Conservation (phyloP, 2,888 invertebrate genomes). For the Rhamphomyia laevipes region DNA sequence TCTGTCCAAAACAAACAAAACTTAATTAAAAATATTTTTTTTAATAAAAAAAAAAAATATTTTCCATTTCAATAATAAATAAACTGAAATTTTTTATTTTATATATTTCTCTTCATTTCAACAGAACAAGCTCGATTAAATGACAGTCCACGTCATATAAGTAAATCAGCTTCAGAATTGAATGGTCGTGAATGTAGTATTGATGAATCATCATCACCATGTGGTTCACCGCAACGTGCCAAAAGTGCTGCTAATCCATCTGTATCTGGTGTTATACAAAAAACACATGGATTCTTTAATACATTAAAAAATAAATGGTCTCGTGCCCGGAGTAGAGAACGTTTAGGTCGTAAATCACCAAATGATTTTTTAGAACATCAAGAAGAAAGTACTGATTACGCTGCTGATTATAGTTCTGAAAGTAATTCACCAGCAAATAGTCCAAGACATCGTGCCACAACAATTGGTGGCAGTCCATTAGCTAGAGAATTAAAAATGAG, state of each 20-base stretch:
- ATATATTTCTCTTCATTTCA: too few species aligned
- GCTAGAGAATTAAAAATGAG: constrained; percentile 31
- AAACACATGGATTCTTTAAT: constrained; percentile 72
- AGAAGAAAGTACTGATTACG: constrained; percentile 57
- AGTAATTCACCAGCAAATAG: constrained; percentile 63
- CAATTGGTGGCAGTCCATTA: constrained; percentile 41
- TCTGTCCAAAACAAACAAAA: too few species aligned
- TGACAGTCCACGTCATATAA: constrained; percentile 50
- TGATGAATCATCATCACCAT: constrained; percentile 40
- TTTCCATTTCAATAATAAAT: too few species aligned
- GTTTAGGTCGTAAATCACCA: constrained; percentile 45
- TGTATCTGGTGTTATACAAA: constrained; percentile 60
- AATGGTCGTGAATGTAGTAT: constrained; percentile 48
- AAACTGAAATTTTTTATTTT: too few species aligned
- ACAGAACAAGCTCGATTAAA: constrained; percentile 11
- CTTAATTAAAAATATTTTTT: too few species aligned
- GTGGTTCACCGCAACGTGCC: constrained; percentile 41
- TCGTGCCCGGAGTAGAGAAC: constrained; percentile 59
- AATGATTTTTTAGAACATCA: constrained; percentile 43
- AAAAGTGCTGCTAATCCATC: constrained; percentile 43
- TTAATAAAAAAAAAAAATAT: too few species aligned
- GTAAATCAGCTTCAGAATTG: constrained; percentile 72
- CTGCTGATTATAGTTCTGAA: constrained; percentile 71
- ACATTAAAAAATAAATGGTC: constrained; percentile 73
- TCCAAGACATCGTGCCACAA: constrained; percentile 54